These are phyloP conservation scores for Anser brachyrhynchus DNA, from an alignment of 2,113 vertebrate genomes.

Conservation along the genomic window DNA sequence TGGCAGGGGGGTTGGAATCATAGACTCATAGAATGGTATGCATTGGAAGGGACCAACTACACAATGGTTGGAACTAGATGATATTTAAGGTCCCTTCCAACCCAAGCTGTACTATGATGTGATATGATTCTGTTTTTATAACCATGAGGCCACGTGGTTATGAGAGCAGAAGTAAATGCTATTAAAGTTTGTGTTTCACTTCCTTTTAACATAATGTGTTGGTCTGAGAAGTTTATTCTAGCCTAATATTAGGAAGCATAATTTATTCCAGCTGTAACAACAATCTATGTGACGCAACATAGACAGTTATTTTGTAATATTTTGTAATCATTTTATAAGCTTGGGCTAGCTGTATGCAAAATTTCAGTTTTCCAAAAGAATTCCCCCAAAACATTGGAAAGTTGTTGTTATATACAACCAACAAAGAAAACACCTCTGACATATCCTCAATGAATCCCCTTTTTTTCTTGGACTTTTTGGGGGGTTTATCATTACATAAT, in stretches of 20 bases:
- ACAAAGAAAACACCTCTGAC: background rate
- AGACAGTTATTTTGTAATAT: background rate
- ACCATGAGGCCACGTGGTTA: background rate
- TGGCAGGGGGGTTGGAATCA: too few relatives aligned
- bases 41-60: too few relatives aligned
- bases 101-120: too few relatives aligned
- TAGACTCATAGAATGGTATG: too few relatives aligned
- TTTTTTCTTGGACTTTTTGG: background rate
- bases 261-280: background rate
- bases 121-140: too few relatives aligned
- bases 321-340: background rate
- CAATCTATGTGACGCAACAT: background rate
- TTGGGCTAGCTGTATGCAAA: background rate
- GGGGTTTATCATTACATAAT: background rate
- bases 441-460: background rate
- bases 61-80: too few relatives aligned
- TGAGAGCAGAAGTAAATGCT: background rate
- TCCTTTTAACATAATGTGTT: background rate
- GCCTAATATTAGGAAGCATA: background rate
- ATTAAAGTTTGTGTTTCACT: background rate
- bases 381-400: background rate
- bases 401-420: background rate
- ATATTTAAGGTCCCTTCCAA: too few relatives aligned
- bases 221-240: background rate
- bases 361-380: background rate